Evolutionary conservation across 2,113 vertebrate genomes (phyloP).

Genomic region (Isurus oxyrinchus): DNA sequence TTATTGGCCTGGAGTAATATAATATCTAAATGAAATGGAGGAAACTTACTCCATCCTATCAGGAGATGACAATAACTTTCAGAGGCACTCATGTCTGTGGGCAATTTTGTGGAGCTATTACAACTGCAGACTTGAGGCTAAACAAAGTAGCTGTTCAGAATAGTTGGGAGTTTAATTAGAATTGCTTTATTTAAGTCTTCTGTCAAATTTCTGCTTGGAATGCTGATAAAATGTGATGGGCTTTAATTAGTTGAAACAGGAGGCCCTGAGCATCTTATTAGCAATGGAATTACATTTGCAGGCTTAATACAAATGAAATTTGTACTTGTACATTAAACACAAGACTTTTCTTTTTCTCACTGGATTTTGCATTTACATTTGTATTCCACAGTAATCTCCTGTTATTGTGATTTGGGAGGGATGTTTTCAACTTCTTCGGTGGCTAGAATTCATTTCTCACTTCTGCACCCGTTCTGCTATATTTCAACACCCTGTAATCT

Average conservation of each 20-base stretch:
- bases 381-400: background rate
- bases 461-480: background rate
- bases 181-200: slow-evolving; percentile 3
- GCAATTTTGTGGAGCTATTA: background rate
- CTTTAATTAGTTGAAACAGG: background rate
- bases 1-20: background rate
- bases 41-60: background rate
- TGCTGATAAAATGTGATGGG: background rate
- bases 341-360: background rate
- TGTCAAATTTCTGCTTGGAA: background rate
- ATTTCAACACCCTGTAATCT: background rate
- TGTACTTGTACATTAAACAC: background rate
- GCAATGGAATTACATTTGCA: background rate
- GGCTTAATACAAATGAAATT: background rate
- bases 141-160: background rate
- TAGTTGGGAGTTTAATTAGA: background rate
- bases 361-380: background rate
- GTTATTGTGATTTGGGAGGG: background rate
- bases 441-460: background rate
- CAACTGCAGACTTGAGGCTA: background rate
- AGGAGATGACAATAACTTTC: background rate
- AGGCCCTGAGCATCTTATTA: background rate
- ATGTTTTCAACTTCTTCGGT: background rate
- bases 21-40: background rate
- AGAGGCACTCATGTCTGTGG: background rate